Conservation (phyloP, 2,113 vertebrate genomes). For the Bolborhynchus lineola region DNA sequence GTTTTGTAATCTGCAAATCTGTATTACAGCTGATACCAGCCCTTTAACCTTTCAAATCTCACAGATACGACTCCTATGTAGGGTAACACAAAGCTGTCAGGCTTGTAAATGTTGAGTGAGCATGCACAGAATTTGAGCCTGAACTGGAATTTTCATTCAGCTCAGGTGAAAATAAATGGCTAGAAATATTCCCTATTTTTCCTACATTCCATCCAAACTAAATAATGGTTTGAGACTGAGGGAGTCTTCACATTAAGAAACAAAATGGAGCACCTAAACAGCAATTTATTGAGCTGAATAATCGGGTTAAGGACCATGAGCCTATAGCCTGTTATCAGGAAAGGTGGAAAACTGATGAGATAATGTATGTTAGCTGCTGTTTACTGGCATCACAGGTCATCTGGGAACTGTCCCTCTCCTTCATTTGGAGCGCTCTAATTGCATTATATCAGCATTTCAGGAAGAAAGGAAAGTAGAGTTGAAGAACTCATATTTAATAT, state of each 20-base stretch:
- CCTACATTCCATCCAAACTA: neutral
- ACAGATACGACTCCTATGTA: neutral
- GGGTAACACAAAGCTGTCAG: constrained; percentile 14
- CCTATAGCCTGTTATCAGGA: neutral
- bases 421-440: neutral
- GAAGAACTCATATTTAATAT: neutral
- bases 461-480: neutral
- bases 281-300: neutral
- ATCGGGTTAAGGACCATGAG: neutral
- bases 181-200: neutral
- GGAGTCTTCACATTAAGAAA: neutral
- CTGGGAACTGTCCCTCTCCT: neutral
- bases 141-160: neutral
- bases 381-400: neutral
- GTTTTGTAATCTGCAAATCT: constrained; percentile 58
- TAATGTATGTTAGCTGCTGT: neutral
- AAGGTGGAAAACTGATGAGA: neutral
- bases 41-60: constrained; percentile 47
- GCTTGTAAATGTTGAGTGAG: neutral
- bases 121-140: neutral
- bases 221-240: neutral
- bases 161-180: neutral
- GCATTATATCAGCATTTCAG: neutral
- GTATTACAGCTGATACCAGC: constrained; percentile 27
- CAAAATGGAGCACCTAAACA: neutral